phyloP scores from a whole-genome alignment of 2,888 invertebrate species.

The Lampropteryx suffumata region DNA sequence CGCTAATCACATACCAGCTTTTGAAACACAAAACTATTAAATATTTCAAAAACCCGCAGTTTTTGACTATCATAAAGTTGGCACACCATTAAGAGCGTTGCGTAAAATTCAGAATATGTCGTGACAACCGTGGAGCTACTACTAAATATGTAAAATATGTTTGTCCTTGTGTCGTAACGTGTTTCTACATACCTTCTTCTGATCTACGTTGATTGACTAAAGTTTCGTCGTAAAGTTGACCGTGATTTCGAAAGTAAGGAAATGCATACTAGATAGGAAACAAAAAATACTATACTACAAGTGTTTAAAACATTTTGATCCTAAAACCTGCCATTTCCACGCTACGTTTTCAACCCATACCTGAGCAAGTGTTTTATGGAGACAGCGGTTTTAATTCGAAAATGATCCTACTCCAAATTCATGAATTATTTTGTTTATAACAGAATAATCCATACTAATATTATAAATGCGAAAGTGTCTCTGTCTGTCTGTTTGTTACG shows the following conservation, averaged over 20 bases:
- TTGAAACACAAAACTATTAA: constrained; percentile 10
- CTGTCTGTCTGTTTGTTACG: too few species aligned
- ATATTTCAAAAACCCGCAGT: constrained; percentile 9
- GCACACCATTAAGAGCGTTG: constrained; percentile 16
- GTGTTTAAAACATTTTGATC: too few species aligned
- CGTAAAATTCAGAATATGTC: constrained; percentile 23
- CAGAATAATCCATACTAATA: too few species aligned
- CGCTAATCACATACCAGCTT: constrained; percentile 3
- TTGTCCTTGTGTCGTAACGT: constrained; percentile 27
- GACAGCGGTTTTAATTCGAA: too few species aligned
- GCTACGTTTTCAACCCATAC: too few species aligned
- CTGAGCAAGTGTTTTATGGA: too few species aligned
- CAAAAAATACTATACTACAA: too few species aligned
- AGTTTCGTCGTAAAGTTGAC: constrained; percentile 9
- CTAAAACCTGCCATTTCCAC: too few species aligned
- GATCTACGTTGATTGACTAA: constrained; percentile 23
- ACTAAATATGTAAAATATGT: constrained; percentile 30
- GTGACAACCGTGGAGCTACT: constrained; percentile 24
- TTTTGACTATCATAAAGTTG: constrained; percentile 23
- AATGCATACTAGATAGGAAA: neutral
- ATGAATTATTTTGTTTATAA: too few species aligned
- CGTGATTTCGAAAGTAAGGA: neutral
- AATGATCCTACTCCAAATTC: too few species aligned
- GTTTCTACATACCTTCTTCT: constrained; percentile 20
- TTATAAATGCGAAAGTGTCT: too few species aligned